Evolutionary conservation across 2,113 vertebrate species (phyloP).

Genomic region (Mohoua ochrocephala): DNA sequence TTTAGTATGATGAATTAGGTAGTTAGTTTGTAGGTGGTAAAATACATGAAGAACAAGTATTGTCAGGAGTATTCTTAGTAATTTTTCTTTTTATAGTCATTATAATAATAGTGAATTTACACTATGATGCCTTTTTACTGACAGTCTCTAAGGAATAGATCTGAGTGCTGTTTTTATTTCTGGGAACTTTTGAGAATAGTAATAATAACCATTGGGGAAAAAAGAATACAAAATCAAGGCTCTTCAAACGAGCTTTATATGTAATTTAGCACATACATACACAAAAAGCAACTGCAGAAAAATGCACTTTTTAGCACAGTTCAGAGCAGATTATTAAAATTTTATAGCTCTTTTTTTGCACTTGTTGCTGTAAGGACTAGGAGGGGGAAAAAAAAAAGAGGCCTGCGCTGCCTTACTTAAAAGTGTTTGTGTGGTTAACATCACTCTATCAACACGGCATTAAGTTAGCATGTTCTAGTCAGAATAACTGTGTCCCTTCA

Average conservation of each 20-base stretch:
- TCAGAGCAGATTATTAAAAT: background rate
- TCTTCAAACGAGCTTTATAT: background rate
- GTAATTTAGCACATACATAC: background rate
- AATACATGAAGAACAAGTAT: background rate
- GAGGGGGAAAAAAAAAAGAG: accelerated
- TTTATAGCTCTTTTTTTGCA: background rate
- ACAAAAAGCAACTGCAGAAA: background rate
- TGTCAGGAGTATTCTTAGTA: background rate
- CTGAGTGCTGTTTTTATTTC: background rate
- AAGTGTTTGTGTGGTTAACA: background rate
- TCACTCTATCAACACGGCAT: background rate
- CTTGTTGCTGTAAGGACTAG: background rate
- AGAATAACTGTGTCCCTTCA: background rate
- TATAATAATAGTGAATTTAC: background rate
- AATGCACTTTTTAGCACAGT: background rate
- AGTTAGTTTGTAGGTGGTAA: background rate
- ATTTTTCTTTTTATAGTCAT: background rate
- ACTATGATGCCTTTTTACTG: background rate
- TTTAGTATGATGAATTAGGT: background rate
- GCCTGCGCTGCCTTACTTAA: background rate
- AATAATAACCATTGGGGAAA: background rate
- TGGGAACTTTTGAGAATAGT: background rate
- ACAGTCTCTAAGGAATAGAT: background rate
- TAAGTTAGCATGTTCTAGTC: background rate
- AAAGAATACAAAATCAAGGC: background rate